Base-by-base conservation (phyloP, 2,888 invertebrate species). In the Hydropsyche betteni region DNA sequence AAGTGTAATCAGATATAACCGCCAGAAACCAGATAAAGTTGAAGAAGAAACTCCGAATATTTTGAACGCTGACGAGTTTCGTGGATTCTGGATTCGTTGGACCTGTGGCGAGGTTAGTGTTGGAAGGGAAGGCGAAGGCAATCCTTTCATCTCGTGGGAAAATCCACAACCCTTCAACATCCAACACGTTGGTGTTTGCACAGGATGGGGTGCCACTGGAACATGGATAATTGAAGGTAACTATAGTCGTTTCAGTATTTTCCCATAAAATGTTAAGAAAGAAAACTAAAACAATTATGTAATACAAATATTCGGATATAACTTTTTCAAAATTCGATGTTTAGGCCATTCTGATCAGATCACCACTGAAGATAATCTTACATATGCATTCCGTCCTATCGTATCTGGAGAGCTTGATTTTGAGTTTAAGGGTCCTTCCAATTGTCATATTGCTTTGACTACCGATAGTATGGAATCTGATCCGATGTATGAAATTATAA, bases 21-120 rank as follows among this genome's bases (percentile, higher is more conserved):
- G 90, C 82, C 86, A 90, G 78, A 90, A 94, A 84, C 94, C 94
- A 3, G 94, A 94, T 74, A 91, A 90, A 79, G 90, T 89, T 10
- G 91, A 92, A 83, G 88, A 87, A 5, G 89, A 91, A 44, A 95
- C 94, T 0, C 93, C 93, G 0, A 89, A 88, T 76, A 91, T 94
- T 80, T 84, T 96, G 80, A 91, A 89, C 82, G 89, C 85, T 6
- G 91, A 91, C 55, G 94, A 95, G 83, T 92, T 89, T 85, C 91
- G 93, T 74, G 93, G 93, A 24, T 96, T 96, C 86, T 95, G 95
- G 95, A 86, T 95, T 68, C 91, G 93, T 81, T 95, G 93, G 92
- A 90, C 90, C 80, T 88, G 91, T 80, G 91, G 90, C 79, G 86
- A 89, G 52, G 85, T 93, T 77, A 90, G 90, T 7, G 92, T 91